Conservation (phyloP, 2,797 vertebrate genomes). For the Pseudochirops cupreus region DNA sequence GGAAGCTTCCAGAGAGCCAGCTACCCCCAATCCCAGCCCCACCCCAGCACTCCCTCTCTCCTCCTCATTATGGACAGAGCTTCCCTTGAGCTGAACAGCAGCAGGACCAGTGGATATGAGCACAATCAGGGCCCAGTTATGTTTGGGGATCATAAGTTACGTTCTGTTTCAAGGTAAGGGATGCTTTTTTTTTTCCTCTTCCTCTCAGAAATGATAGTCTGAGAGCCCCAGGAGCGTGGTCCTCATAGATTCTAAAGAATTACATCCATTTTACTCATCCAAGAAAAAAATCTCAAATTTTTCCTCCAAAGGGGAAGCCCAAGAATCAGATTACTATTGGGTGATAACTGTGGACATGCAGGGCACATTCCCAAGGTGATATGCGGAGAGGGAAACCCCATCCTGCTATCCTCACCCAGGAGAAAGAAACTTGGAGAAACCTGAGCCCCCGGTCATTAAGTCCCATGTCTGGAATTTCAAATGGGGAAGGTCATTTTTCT, state of each 20-base stretch:
- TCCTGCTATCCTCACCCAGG: background rate
- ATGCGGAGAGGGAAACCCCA: background rate
- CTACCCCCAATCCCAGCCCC: conserved; percentile 73
- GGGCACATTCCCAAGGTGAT: background rate
- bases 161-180: conserved; percentile 84
- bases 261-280: background rate
- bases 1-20: conserved; percentile 85
- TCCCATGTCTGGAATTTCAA: background rate
- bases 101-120: conserved; percentile 74
- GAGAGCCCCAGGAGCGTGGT: fast-evolving
- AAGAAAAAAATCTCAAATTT: conserved; percentile 57
- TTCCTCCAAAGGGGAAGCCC: background rate
- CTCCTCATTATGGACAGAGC: conserved; percentile 83
- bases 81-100: background rate
- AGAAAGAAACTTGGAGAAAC: background rate
- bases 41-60: conserved; percentile 77
- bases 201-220: background rate
- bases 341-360: background rate
- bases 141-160: conserved; percentile 77
- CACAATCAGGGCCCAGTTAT: background rate
- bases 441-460: background rate
- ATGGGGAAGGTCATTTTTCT: background rate
- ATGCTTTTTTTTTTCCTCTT: background rate
- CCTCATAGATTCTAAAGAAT: background rate
- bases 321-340: background rate